Percentiles rank a stretch among this genome's conserved stretches.
phyloP scores from a whole-genome alignment of 1,140 invertebrate genomes.

The Pachyrhynchus sulphureomaculatus region DNA sequence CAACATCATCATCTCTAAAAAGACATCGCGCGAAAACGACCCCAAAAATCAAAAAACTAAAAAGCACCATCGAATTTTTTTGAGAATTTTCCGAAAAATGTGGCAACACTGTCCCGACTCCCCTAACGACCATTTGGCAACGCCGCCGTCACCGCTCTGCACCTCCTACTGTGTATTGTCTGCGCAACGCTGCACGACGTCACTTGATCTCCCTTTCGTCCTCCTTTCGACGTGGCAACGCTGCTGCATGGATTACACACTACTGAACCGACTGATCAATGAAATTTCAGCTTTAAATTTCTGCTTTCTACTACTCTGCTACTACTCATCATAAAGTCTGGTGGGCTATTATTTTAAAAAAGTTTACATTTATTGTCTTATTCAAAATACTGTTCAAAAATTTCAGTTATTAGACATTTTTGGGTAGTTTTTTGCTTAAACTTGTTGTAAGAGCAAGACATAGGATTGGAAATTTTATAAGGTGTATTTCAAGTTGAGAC shows the following conservation, averaged over 20 bases:
- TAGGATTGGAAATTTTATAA: too few species aligned
- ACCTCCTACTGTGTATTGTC: conserved; percentile 3
- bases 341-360: conserved; percentile 28
- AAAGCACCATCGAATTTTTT: conserved; percentile 10
- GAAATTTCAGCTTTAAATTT: conserved; percentile 30
- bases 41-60: conserved; percentile 22
- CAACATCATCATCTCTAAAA: conserved; percentile 35
- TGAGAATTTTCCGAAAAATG: conserved; percentile 13
- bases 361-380: conserved; percentile 2
- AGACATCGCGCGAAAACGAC: conserved; percentile 31
- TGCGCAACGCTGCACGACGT: conserved; percentile 12
- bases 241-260: conserved; percentile 16
- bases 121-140: conserved; percentile 1
- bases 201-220: not conserved
- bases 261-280: conserved; percentile 11
- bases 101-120: not conserved
- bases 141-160: too few species aligned
- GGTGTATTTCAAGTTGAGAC: too few species aligned
- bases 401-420: too few species aligned
- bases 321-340: conserved; percentile 15
- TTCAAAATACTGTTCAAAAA: not conserved
- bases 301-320: conserved; percentile 23
- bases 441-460: too few species aligned
- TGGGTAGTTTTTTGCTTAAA: not conserved
- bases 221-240: conserved; percentile 15